Percentiles rank a stretch among this genome's conserved stretches.
Conservation (phyloP, 2,113 vertebrate species). For the Cepphus grylle region DNA sequence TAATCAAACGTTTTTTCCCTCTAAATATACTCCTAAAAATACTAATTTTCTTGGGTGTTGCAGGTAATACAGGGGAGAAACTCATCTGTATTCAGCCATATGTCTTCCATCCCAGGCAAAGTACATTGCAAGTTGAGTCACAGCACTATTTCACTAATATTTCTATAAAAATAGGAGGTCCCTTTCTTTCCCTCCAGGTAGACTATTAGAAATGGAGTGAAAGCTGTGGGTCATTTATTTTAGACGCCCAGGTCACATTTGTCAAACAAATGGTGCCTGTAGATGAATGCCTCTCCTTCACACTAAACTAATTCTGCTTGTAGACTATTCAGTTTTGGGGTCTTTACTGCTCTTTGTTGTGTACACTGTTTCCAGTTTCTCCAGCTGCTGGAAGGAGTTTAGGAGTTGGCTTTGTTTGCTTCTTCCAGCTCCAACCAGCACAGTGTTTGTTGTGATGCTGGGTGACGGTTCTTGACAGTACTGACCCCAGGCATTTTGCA, state of each 20-base stretch:
- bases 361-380: background rate
- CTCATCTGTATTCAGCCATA: background rate
- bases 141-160: background rate
- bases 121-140: background rate
- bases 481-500: background rate
- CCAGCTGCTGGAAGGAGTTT: background rate
- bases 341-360: background rate
- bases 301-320: background rate
- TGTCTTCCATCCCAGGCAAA: background rate
- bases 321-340: background rate
- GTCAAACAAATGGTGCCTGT: background rate
- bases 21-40: no score
- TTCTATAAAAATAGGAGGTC: background rate
- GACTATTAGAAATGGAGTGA: background rate
- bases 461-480: background rate
- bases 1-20: background rate
- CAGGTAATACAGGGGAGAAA: background rate
- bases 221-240: background rate
- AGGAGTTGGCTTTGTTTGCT: background rate
- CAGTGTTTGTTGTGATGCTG: background rate
- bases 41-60: background rate
- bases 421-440: background rate
- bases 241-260: background rate
- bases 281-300: background rate
- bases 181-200: background rate